A percentile compares a stretch with the other conserved stretches of the same genome.
These are phyloP conservation scores for Pachycephus smyrnensis DNA, from an alignment of 2,888 invertebrate species.

Conservation along the genomic window DNA sequence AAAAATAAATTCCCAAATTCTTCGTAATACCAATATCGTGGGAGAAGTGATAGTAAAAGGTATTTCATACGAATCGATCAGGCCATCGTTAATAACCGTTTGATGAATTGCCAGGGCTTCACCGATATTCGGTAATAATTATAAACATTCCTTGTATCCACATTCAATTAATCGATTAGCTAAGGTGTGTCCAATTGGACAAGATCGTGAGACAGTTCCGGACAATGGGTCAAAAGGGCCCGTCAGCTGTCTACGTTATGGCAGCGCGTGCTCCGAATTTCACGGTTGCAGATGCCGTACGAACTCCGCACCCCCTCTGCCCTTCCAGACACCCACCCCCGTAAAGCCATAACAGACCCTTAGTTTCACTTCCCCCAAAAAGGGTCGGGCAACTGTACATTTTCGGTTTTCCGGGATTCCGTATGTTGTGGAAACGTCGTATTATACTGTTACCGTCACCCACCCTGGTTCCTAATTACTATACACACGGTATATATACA, in stretches of 20 bases:
- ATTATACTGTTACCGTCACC: not conserved
- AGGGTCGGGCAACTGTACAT: not conserved
- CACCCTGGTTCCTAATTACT: not conserved
- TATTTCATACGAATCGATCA: not conserved
- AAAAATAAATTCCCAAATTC: not conserved
- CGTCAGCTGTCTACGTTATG: conserved; percentile 41
- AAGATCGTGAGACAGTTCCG: not conserved
- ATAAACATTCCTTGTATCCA: not conserved
- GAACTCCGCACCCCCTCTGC: not conserved
- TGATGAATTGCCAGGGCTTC: not conserved
- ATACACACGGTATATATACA: not conserved
- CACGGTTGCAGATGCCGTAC: conserved; percentile 45
- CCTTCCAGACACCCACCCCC: too few species aligned
- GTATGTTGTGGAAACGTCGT: not conserved
- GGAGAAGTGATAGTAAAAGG: too few species aligned
- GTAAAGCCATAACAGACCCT: not conserved
- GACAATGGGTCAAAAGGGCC: conserved; percentile 12
- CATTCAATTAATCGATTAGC: not conserved
- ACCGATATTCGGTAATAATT: not conserved
- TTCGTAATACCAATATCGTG: not conserved
- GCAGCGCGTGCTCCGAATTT: conserved; percentile 40
- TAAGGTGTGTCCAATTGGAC: not conserved
- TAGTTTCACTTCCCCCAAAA: too few species aligned
- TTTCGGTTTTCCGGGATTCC: not conserved
- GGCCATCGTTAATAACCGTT: not conserved